A percentile compares a stretch with the other conserved stretches of the same genome.
phyloP scores from a whole-genome alignment of 2,113 vertebrate genomes.

The Xerus inauris region DNA sequence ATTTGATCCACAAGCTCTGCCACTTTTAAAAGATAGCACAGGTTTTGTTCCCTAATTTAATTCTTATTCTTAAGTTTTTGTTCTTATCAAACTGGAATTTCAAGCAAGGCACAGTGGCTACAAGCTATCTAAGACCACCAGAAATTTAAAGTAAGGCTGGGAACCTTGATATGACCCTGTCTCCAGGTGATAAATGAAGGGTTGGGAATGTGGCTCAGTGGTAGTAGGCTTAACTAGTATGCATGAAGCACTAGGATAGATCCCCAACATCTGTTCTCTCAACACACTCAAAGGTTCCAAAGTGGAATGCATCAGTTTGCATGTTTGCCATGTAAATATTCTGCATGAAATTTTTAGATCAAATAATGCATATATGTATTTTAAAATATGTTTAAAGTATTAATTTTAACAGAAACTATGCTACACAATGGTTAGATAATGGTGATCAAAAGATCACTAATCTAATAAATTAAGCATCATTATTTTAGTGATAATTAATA shows the following conservation, averaged over 20 bases:
- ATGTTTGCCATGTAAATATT: background rate
- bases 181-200: background rate
- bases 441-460: background rate
- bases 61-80: background rate
- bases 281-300: background rate
- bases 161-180: background rate
- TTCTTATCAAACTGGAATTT: background rate
- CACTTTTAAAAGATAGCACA: background rate
- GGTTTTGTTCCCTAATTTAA: background rate
- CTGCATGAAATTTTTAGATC: background rate
- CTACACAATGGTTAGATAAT: background rate
- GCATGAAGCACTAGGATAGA: no score
- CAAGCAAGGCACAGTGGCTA: no score
- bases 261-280: no score
- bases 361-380: background rate
- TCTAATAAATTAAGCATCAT: background rate
- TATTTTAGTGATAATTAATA: conserved; percentile 9
- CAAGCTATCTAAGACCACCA: background rate
- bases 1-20: background rate
- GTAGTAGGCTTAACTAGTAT: no score
- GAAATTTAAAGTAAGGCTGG: background rate
- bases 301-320: background rate
- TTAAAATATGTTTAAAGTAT: background rate
- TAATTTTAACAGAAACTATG: background rate
- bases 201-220: no score